Evolutionary conservation across 2,797 vertebrate species (phyloP).

Genomic region (Leptodactylus fallax): DNA sequence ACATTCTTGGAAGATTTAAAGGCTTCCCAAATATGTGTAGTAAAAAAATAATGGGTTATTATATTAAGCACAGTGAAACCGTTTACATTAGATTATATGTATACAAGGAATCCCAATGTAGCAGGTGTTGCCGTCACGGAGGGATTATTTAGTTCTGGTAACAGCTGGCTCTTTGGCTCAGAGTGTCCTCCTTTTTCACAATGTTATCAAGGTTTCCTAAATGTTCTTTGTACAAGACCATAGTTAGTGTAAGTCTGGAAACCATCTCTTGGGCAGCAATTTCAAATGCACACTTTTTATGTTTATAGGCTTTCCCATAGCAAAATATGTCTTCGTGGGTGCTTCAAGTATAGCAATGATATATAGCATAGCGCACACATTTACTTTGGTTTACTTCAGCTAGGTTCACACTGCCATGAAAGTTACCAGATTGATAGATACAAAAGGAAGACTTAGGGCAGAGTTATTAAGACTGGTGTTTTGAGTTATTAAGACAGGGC

Average conservation of each 20-base stretch:
- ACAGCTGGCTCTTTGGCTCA: not conserved
- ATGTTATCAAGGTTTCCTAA: slow-evolving; percentile 4
- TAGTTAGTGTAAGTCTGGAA: not conserved
- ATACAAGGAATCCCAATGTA: not conserved
- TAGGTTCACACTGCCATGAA: too few relatives aligned
- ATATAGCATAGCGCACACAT: too few relatives aligned
- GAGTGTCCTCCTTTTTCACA: not conserved
- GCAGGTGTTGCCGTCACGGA: not conserved
- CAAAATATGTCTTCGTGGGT: too few relatives aligned
- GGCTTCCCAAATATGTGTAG: not conserved
- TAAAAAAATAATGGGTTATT: not conserved
- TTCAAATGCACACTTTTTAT: not conserved
- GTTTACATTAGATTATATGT: not conserved
- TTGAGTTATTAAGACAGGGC: too few relatives aligned
- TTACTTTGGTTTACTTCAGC: too few relatives aligned
- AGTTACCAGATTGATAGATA: too few relatives aligned
- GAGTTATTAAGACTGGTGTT: too few relatives aligned
- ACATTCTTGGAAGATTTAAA: not conserved
- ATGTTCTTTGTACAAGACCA: not conserved
- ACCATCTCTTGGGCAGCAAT: not conserved
- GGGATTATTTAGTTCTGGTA: not conserved
- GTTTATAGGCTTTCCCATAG: too few relatives aligned
- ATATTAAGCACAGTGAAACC: not conserved
- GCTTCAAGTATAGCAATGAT: too few relatives aligned
- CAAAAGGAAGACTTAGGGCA: too few relatives aligned